Base-by-base conservation (phyloP, 2,797 vertebrate species). In the Australoheros facetus region DNA sequence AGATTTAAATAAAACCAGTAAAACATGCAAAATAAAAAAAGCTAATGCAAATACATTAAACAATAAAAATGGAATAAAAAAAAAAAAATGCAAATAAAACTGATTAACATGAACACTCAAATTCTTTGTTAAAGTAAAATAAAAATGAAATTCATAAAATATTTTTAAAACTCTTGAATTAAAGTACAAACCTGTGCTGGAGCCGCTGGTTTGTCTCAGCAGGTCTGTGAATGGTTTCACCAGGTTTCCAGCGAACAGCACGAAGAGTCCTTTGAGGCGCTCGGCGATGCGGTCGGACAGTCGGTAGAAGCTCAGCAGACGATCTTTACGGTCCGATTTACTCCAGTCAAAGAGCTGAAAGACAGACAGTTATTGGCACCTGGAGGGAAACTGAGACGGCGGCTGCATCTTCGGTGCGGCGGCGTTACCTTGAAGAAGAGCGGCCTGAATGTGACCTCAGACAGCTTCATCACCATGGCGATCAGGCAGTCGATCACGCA, bases 381-480 rank as follows among this genome's bases (percentile, higher is more conserved):
- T 3, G 13, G n/a, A 0, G 16, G 0, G 60, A 48, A 66, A 48
- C 3, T 19, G 60, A 16, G 39, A 42, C 14, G 23, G 60, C 4
- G 8, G 60, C 39, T 11, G 23, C 26, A 17, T 45, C 14, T 3
- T 1, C 7, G 70, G 16, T 9, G 28, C 16, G 1, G 16, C 16
- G 16, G 14, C 1, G 11, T 80, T 91, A 98, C 98, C 97, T 97
- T 99, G 89, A 99, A 99, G 94, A 99, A 99, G 13, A 99, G 93
- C 1, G 98, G 97, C 37, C 98, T 96, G 94, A 99, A 99, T 0
- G 97, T 97, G 83, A 97, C 95, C 87, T 99, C 98, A 0, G 98
- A 99, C 78, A 99, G 96, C 73, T 99, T 99, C 95, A 99, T 96
- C 82, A 99, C 94, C 98, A 99, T 97, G 83, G 93, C 91, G 51